These are phyloP conservation scores for Eugnorisma glareosa DNA, from an alignment of 2,888 invertebrate species.

Conservation along the genomic window DNA sequence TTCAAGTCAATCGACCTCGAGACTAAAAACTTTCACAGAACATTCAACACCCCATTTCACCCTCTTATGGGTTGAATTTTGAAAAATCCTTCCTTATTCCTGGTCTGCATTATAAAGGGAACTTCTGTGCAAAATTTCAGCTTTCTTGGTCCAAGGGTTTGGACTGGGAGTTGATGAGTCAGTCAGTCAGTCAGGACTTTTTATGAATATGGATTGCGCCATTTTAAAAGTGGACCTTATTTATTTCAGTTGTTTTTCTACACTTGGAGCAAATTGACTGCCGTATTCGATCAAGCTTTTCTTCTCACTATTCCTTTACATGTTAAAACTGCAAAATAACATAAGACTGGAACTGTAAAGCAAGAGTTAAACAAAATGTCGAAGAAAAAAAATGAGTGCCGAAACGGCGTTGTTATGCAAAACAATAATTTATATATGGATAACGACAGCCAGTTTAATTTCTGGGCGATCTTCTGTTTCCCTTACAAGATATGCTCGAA, in stretches of 20 bases:
- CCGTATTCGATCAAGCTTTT: neutral
- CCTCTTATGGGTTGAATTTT: too few species aligned
- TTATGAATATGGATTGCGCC: too few species aligned
- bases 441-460: fast-evolving
- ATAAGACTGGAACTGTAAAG: neutral
- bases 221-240: neutral
- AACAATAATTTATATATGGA: neutral
- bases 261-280: neutral
- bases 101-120: too few species aligned
- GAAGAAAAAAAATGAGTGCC: neutral
- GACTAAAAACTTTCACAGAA: too few species aligned
- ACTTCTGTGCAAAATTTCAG: too few species aligned
- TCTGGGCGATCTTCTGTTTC: constrained; percentile 39
- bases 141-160: too few species aligned
- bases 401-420: neutral
- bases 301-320: neutral
- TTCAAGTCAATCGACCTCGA: too few species aligned
- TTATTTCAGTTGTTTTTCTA: constrained; percentile 15
- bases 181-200: too few species aligned
- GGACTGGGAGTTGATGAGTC: too few species aligned
- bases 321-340: neutral
- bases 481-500: constrained; percentile 25
- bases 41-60: too few species aligned
- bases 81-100: too few species aligned
- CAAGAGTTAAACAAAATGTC: neutral